Conservation (phyloP, 2,797 vertebrate genomes). For the Acanthornis magna region DNA sequence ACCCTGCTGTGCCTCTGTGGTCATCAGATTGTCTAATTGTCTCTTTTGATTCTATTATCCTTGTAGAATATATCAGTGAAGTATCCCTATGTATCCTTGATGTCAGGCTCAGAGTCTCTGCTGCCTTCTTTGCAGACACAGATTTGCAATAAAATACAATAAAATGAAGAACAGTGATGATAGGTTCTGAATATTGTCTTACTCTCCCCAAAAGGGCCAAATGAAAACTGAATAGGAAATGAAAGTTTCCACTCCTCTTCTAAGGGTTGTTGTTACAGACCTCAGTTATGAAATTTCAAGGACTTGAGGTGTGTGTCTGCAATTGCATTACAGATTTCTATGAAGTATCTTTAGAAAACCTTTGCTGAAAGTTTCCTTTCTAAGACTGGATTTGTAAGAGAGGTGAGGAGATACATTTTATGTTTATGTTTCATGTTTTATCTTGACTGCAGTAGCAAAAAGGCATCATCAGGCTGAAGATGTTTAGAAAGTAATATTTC, state of each 20-base stretch:
- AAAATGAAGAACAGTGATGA: not conserved
- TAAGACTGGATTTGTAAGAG: not conserved
- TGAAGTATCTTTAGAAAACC: not conserved
- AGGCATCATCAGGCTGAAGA: not conserved
- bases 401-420: not conserved
- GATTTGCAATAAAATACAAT: not conserved
- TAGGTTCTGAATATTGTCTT: not conserved
- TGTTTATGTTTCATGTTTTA: not conserved
- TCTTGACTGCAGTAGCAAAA: not conserved
- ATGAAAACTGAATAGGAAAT: not conserved
- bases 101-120: not conserved
- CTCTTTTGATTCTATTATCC: not conserved
- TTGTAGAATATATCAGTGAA: not conserved
- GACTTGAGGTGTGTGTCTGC: not conserved
- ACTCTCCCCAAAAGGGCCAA: not conserved
- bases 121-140: not conserved
- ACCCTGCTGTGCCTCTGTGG: not conserved
- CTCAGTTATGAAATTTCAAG: not conserved
- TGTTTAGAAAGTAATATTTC: not conserved
- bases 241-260: not conserved
- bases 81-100: not conserved
- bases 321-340: not conserved
- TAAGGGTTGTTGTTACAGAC: not conserved
- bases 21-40: not conserved
- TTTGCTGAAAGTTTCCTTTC: not conserved